These are phyloP conservation scores for Pandion haliaetus DNA, from an alignment of 2,113 vertebrate species.

Conservation along the genomic window DNA sequence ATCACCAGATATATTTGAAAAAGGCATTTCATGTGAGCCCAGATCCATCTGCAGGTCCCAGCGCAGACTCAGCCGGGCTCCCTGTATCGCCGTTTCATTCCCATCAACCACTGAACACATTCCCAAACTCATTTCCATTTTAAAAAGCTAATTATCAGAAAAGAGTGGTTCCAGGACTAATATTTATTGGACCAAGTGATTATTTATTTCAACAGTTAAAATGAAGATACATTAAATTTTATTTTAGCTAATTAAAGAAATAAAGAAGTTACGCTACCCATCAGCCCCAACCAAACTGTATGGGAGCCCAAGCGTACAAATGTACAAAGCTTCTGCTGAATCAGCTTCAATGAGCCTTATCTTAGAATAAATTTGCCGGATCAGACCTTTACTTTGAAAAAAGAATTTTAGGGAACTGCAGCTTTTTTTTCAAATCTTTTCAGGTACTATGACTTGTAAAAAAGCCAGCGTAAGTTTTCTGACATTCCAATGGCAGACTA, in stretches of 20 bases:
- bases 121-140: background rate
- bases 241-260: background rate
- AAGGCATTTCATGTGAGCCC: background rate
- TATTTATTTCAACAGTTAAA: background rate
- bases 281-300: background rate
- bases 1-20: background rate
- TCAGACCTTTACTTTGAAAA: background rate
- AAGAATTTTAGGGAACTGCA: background rate
- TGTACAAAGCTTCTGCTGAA: background rate
- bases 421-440: background rate
- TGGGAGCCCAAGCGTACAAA: background rate
- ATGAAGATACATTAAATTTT: background rate
- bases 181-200: background rate
- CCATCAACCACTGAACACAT: background rate
- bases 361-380: background rate
- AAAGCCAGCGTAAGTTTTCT: background rate
- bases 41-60: background rate
- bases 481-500: background rate
- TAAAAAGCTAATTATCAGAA: background rate
- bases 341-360: background rate
- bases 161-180: background rate
- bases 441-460: background rate
- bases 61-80: background rate
- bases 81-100: fast-evolving
- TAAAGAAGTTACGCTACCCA: background rate